phyloP scores from a whole-genome alignment of 2,113 vertebrate species.

The Zosterops lateralis region DNA sequence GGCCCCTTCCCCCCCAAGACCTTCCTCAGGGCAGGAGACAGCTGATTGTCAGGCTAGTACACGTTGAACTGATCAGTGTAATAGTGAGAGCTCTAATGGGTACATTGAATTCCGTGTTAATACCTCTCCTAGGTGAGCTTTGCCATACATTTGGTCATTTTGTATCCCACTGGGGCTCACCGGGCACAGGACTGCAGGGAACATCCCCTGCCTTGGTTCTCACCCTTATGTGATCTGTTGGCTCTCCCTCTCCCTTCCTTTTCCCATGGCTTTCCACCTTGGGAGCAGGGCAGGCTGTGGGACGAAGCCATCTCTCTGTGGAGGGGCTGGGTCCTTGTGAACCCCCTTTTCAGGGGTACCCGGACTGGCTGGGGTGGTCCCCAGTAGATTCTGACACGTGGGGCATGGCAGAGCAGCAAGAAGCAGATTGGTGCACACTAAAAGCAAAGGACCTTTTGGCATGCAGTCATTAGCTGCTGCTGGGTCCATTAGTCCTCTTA shows the following conservation, averaged over 20 bases:
- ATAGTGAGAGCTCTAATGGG: background rate
- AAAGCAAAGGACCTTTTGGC: conserved; percentile 24
- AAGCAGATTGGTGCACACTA: background rate
- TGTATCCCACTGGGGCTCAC: background rate
- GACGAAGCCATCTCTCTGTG: background rate
- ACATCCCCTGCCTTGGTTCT: fast-evolving
- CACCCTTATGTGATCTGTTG: fast-evolving
- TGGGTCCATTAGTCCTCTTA: conserved; percentile 7
- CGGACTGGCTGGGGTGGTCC: background rate
- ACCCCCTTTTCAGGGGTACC: background rate
- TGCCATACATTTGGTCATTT: background rate
- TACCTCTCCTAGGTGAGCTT: background rate
- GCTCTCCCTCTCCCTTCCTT: background rate
- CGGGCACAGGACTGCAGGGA: fast-evolving
- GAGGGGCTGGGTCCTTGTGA: background rate
- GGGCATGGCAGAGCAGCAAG: background rate
- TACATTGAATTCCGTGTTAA: background rate
- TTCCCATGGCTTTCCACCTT: fast-evolving
- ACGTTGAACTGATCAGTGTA: background rate
- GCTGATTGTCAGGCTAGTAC: background rate
- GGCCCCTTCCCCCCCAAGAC: background rate
- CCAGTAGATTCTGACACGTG: fast-evolving
- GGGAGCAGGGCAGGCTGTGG: background rate
- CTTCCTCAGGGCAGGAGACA: background rate
- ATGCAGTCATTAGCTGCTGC: background rate